A percentile compares a stretch with the other conserved stretches of the same genome.
Evolutionary conservation across 2,113 vertebrate genomes (phyloP).

Genomic region (Antennarius striatus): DNA sequence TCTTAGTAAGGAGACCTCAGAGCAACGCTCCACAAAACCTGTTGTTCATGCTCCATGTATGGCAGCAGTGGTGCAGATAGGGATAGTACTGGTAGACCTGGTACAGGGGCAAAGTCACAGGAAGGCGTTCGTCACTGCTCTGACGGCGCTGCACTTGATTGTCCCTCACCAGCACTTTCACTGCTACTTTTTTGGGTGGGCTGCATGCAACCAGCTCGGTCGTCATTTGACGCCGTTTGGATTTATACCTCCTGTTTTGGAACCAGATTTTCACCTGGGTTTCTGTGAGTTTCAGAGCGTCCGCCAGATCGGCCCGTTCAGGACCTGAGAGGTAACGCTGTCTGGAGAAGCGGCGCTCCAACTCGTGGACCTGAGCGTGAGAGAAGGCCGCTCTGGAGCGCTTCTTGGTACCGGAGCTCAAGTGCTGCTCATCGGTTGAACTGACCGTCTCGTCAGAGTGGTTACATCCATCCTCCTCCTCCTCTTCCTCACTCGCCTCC

Average conservation of each 20-base stretch:
- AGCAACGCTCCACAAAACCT: constrained; percentile 52
- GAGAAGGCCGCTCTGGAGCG: constrained; percentile 83
- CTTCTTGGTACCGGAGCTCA: constrained; percentile 69
- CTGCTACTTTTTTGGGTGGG: constrained; percentile 74
- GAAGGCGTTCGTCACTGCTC: constrained; percentile 50
- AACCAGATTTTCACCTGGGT: constrained; percentile 87
- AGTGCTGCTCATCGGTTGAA: constrained; percentile 34
- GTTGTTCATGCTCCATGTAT: constrained; percentile 65
- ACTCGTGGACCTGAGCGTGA: constrained; percentile 81
- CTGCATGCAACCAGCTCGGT: constrained; percentile 50
- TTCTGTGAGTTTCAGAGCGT: constrained; percentile 81
- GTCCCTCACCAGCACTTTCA: constrained; percentile 80
- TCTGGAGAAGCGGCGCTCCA: constrained; percentile 80
- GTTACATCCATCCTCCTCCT: constrained; percentile 3
- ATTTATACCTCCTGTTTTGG: constrained; percentile 85
- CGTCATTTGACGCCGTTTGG: constrained; percentile 78
- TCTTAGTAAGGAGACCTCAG: constrained; percentile 17
- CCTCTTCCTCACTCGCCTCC: not conserved
- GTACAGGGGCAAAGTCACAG: constrained; percentile 59
- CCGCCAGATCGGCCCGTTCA: constrained; percentile 78
- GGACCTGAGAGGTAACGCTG: constrained; percentile 82
- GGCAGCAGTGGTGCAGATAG: constrained; percentile 73
- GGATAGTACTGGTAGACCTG: constrained; percentile 74
- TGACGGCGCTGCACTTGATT: constrained; percentile 69
- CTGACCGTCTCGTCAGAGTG: constrained; percentile 27